phyloP scores from a whole-genome alignment of 2,888 invertebrate species.

The Hyposoter dolosus region DNA sequence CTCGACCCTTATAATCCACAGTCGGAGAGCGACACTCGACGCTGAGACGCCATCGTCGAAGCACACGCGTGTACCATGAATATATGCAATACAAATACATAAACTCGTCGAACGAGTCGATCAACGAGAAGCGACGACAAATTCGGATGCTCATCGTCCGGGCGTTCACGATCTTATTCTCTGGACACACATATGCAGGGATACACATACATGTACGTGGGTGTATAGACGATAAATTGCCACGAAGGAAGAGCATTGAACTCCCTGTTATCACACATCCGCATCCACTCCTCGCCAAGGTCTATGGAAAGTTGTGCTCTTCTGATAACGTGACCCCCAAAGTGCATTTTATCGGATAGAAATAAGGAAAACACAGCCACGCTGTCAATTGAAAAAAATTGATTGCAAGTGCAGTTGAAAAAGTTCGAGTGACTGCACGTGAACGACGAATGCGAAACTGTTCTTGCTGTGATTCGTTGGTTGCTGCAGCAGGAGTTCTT shows the following conservation, averaged over 20 bases:
- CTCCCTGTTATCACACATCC: conserved; percentile 37
- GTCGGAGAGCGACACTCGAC: conserved; percentile 80
- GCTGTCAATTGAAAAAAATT: background rate
- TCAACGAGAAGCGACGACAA: conserved; percentile 1
- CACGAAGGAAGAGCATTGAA: conserved; percentile 30
- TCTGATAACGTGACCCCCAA: background rate
- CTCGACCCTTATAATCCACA: conserved; percentile 54
- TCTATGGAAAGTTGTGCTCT: conserved; percentile 9
- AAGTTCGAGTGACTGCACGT: conserved; percentile 13
- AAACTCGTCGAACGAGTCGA: conserved; percentile 20
- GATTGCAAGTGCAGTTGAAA: background rate
- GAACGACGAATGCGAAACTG: conserved; percentile 1
- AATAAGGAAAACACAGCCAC: background rate
- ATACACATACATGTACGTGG: background rate
- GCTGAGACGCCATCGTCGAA: conserved; percentile 83
- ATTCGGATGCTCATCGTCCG: conserved; percentile 4
- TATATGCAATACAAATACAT: conserved; percentile 73
- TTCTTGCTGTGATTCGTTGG: background rate
- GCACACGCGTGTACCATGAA: conserved; percentile 79
- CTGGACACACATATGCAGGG: background rate
- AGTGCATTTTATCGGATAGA: background rate
- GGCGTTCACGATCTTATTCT: background rate
- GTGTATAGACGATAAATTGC: background rate
- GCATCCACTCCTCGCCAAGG: conserved; percentile 13
- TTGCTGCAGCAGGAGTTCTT: background rate